A percentile compares a stretch with the other conserved stretches of the same genome.
Conservation (phyloP, 2,888 invertebrate genomes). For the Apomyelois bistriatella region DNA sequence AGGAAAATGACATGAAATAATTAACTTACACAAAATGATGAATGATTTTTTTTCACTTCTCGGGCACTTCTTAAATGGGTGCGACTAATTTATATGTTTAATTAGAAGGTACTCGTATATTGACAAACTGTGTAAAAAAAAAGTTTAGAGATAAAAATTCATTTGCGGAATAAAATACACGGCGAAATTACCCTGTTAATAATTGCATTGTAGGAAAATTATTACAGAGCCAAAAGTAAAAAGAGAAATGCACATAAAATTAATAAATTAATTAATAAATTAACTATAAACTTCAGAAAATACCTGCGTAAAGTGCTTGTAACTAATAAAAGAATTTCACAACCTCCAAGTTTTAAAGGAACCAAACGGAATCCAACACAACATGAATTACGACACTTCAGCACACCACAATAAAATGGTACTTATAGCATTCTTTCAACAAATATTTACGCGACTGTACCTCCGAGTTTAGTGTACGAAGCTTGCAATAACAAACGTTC, state of each 20-base stretch:
- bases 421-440: neutral
- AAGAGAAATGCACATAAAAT: neutral
- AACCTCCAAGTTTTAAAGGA: neutral
- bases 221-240: no score
- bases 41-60: no score
- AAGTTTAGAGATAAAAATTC: no score
- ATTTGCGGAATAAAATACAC: no score
- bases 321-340: neutral
- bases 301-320: neutral
- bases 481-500: conserved; percentile 42
- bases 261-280: neutral
- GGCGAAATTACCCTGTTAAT: no score
- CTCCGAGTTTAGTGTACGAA: conserved; percentile 12
- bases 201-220: no score
- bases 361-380: neutral
- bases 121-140: no score
- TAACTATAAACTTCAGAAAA: neutral
- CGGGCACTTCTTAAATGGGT: no score
- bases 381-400: neutral
- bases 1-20: no score
- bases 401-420: neutral
- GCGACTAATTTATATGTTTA: no score
- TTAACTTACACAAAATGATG: no score
- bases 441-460: conserved; percentile 9
- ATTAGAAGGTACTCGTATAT: no score